phyloP scores from a whole-genome alignment of 2,797 vertebrate genomes.

The Semaprochilodus insignis region DNA sequence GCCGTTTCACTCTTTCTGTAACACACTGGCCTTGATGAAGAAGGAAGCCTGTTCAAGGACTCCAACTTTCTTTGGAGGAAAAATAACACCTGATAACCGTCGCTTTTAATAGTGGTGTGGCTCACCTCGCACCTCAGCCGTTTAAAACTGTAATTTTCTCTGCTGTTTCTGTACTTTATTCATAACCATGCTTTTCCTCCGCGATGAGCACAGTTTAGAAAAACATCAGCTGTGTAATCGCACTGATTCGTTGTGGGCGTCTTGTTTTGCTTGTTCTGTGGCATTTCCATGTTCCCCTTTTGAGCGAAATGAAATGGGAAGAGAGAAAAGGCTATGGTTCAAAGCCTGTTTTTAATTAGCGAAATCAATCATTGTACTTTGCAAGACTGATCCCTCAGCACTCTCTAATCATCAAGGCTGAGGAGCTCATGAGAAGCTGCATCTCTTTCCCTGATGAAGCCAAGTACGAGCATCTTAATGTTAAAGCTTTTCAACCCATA shows the following conservation, averaged over 20 bases:
- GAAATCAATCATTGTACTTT: slow-evolving; percentile 34
- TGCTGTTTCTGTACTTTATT: background rate
- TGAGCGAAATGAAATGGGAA: background rate
- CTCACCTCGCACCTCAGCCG: background rate
- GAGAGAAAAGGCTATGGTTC: slow-evolving; percentile 21
- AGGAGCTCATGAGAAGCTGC: background rate
- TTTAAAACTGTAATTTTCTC: background rate
- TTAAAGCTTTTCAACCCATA: background rate
- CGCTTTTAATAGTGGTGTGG: background rate
- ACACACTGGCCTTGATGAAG: background rate
- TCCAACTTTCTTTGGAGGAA: background rate
- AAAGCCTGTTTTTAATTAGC: slow-evolving; percentile 37
- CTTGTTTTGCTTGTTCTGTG: slow-evolving; percentile 13
- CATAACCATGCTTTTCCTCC: background rate
- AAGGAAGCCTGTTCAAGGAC: background rate
- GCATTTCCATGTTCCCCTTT: slow-evolving; percentile 22
- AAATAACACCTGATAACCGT: background rate
- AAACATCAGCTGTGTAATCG: slow-evolving; percentile 13
- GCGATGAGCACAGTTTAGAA: background rate
- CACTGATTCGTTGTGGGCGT: background rate
- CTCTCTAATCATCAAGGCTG: slow-evolving; percentile 25
- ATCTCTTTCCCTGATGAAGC: background rate
- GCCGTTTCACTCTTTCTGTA: background rate
- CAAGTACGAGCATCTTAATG: background rate
- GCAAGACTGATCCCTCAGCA: slow-evolving; percentile 10